phyloP scores from a whole-genome alignment of 2,797 vertebrate genomes.

The Hydrolagus colliei region DNA sequence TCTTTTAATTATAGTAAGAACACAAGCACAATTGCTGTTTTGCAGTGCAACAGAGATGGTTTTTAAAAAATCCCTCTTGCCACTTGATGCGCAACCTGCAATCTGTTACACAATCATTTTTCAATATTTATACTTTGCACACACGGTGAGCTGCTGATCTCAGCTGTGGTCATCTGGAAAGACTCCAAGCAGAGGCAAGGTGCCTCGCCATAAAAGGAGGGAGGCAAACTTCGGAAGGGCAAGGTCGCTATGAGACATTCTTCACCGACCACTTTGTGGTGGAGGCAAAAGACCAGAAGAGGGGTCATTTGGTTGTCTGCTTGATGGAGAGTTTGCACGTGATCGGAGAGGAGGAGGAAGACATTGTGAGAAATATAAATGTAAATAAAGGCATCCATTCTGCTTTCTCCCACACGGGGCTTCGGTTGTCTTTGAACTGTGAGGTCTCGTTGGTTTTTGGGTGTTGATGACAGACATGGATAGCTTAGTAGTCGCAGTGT shows the following conservation, averaged over 20 bases:
- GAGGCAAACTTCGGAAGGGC: neutral
- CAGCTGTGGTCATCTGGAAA: neutral
- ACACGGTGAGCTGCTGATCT: neutral
- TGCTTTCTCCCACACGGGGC: neutral
- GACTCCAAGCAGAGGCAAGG: neutral
- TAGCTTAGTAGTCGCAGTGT: neutral
- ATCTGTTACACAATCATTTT: neutral
- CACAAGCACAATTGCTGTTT: constrained; percentile 2
- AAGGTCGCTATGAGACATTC: neutral
- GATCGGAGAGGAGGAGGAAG: neutral
- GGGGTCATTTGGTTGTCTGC: neutral
- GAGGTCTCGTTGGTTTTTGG: neutral
- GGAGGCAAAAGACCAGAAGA: no score
- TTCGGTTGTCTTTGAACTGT: neutral
- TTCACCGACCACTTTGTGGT: neutral
- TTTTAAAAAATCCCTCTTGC: neutral
- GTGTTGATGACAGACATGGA: neutral
- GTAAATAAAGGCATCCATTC: neutral
- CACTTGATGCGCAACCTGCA: neutral
- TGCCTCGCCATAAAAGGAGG: neutral
- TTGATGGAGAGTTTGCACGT: neutral
- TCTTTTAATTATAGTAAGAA: constrained; percentile 10
- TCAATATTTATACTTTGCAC: neutral
- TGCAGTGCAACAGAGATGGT: neutral
- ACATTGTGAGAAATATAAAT: neutral